phyloP scores from a whole-genome alignment of 2,113 vertebrate species.

The Glaucidium brasilianum region DNA sequence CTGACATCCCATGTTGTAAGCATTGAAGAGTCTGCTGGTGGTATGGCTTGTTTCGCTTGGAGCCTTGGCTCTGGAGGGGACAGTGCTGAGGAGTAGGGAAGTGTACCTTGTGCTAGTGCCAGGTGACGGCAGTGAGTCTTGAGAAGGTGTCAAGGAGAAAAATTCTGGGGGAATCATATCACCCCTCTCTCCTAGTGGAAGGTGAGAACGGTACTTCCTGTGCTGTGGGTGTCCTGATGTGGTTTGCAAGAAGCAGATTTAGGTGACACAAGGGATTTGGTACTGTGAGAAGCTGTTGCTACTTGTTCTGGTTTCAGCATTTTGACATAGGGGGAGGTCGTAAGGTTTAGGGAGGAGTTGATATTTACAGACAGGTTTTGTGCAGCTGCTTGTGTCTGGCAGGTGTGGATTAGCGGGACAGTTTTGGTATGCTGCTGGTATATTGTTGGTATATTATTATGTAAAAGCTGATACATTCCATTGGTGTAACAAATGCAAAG shows the following conservation, averaged over 20 bases:
- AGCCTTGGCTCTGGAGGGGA: background rate
- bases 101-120: background rate
- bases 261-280: background rate
- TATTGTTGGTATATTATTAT: background rate
- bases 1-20: fast-evolving
- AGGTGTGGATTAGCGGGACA: background rate
- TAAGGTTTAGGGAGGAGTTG: background rate
- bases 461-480: background rate
- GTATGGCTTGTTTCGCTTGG: background rate
- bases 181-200: background rate
- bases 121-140: background rate
- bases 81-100: background rate
- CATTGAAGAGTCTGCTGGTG: background rate
- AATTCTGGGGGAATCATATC: background rate
- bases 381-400: background rate
- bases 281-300: background rate
- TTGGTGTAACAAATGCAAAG: background rate
- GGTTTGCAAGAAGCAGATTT: background rate
- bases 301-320: background rate
- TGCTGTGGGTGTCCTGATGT: background rate
- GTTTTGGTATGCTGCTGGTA: background rate
- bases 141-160: background rate
- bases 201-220: background rate
- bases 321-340: background rate
- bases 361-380: background rate